A percentile compares a stretch with the other conserved stretches of the same genome.
These are phyloP conservation scores for Lamproptera curius DNA, from an alignment of 2,888 invertebrate species.

Conservation along the genomic window DNA sequence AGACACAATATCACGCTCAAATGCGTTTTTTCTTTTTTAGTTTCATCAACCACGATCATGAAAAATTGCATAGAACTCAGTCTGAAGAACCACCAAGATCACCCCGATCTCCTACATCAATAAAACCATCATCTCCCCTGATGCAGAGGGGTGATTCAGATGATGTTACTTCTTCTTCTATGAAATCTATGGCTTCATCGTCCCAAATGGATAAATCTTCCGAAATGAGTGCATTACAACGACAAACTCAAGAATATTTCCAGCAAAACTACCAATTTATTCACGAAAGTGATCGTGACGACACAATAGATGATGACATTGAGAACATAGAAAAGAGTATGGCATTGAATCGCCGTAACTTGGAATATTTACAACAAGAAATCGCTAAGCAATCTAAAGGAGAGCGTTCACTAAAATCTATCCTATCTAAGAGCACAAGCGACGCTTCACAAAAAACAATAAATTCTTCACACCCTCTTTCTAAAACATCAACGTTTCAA, in stretches of 20 bases:
- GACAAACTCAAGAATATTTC: constrained; percentile 71
- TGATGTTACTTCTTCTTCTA: constrained; percentile 62
- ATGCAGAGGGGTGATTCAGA: constrained; percentile 63
- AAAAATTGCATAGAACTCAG: constrained; percentile 88
- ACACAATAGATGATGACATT: constrained; percentile 72
- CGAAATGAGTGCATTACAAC: constrained; percentile 59
- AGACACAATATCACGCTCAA: too few species aligned
- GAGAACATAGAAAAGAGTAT: constrained; percentile 74
- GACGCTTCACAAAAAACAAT: constrained; percentile 66
- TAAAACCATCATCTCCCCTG: constrained; percentile 65
- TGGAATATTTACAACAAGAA: constrained; percentile 74
- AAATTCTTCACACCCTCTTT: constrained; percentile 60
- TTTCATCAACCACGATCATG: constrained; percentile 79
- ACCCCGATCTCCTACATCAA: constrained; percentile 80
- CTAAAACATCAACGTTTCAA: constrained; percentile 72
- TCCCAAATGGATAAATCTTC: constrained; percentile 67
- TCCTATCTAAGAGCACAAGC: constrained; percentile 66
- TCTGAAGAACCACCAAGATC: constrained; percentile 90
- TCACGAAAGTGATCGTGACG: constrained; percentile 73
- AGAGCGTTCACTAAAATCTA: constrained; percentile 59
- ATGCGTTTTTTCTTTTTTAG: constrained; percentile 44
- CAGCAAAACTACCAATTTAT: constrained; percentile 76
- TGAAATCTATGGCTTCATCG: constrained; percentile 63
- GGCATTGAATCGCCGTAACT: constrained; percentile 69
- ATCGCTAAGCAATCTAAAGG: constrained; percentile 69